Conservation (phyloP, 2,113 vertebrate genomes). For the Indri indri region DNA sequence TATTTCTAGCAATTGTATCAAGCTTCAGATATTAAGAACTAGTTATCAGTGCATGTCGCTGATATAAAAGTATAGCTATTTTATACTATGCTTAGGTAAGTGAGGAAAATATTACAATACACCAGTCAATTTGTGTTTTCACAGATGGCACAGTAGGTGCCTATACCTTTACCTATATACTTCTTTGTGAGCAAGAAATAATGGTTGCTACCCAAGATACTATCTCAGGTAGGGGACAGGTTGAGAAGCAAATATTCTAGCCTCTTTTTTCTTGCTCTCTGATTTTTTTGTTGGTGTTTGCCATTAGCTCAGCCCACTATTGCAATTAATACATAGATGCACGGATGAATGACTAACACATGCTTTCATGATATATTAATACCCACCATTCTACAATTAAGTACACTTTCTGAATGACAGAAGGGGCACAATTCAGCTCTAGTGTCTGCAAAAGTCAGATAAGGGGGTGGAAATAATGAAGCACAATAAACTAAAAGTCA, state of each 20-base stretch:
- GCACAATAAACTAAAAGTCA: background rate
- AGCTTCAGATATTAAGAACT: background rate
- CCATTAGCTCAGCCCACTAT: background rate
- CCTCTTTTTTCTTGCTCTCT: background rate
- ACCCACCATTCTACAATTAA: background rate
- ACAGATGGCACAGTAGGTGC: background rate
- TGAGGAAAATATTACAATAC: background rate
- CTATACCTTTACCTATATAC: background rate
- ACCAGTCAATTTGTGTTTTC: background rate
- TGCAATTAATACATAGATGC: background rate
- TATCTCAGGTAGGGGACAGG: background rate
- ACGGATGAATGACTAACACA: background rate
- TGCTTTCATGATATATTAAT: background rate
- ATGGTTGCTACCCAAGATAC: background rate
- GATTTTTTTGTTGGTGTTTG: background rate
- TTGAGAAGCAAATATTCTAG: background rate
- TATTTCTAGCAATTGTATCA: background rate
- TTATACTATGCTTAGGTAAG: background rate
- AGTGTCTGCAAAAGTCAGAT: conserved; percentile 24
- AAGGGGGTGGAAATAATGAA: background rate
- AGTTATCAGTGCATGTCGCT: background rate
- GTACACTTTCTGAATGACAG: background rate
- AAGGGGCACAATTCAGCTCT: background rate
- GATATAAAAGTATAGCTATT: background rate
- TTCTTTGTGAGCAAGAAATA: background rate